These are phyloP conservation scores for Belgica antarctica DNA, from an alignment of 2,888 invertebrate species.

Conservation along the genomic window DNA sequence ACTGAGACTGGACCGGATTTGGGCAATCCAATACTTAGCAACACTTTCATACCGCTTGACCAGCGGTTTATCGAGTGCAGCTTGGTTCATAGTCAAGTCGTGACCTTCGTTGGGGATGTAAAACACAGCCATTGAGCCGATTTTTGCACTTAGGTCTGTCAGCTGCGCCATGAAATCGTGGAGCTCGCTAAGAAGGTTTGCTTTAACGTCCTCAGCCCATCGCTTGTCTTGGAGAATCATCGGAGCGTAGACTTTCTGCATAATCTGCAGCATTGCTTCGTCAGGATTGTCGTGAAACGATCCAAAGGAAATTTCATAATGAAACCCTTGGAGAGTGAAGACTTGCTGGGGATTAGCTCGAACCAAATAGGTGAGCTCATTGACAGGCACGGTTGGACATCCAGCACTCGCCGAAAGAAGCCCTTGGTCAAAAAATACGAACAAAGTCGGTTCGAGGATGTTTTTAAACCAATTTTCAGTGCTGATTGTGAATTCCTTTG, in stretches of 20 bases:
- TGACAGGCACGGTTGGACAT: conserved; percentile 62
- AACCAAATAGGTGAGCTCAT: conserved; percentile 69
- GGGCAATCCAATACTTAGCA: conserved; percentile 84
- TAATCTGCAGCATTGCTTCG: conserved; percentile 61
- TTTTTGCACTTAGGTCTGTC: conserved; percentile 80
- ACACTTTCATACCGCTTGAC: conserved; percentile 83
- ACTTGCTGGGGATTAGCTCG: conserved; percentile 60
- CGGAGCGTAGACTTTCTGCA: conserved; percentile 69
- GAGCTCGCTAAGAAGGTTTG: conserved; percentile 72
- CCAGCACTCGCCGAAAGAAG: conserved; percentile 60
- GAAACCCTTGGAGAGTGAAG: conserved; percentile 65
- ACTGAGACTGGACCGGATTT: conserved; percentile 76
- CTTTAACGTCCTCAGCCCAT: conserved; percentile 85
- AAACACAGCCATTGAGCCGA: conserved; percentile 78
- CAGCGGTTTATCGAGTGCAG: conserved; percentile 72
- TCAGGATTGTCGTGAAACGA: conserved; percentile 69
- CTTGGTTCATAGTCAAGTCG: conserved; percentile 63
- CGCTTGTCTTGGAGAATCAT: conserved; percentile 68
- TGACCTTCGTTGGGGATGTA: conserved; percentile 78
- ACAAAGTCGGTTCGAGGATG: conserved; percentile 60
- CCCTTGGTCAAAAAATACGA: conserved; percentile 63
- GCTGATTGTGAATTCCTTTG: conserved; percentile 59
- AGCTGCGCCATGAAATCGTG: conserved; percentile 76
- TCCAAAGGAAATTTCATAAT: conserved; percentile 69
- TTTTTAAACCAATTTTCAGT: conserved; percentile 67